These are phyloP conservation scores for Brachypterus glaber DNA, from an alignment of 2,888 invertebrate genomes.

Conservation along the genomic window DNA sequence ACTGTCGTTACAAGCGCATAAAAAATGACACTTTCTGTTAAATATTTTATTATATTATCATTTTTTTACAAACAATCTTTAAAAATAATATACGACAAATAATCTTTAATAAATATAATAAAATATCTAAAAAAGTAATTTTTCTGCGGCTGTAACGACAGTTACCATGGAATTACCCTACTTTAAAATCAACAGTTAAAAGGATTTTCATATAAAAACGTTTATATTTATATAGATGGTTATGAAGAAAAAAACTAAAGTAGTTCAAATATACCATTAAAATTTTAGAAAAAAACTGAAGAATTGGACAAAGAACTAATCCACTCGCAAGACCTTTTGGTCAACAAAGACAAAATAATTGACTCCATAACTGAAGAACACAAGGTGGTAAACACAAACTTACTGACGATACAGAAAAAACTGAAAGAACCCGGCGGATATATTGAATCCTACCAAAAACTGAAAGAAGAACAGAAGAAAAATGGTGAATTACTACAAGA, in stretches of 20 bases:
- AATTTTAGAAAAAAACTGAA: slow-evolving; percentile 29
- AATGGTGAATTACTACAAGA: slow-evolving; percentile 36
- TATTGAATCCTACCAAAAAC: slow-evolving; percentile 48
- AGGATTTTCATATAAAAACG: too few species aligned
- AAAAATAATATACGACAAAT: too few species aligned
- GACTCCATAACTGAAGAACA: slow-evolving; percentile 51
- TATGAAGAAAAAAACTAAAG: slow-evolving; percentile 17
- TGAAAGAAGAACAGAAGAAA: slow-evolving; percentile 46
- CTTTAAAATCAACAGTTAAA: too few species aligned
- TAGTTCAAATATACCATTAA: slow-evolving; percentile 19
- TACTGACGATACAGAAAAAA: slow-evolving; percentile 44
- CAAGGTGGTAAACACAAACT: slow-evolving; percentile 46
- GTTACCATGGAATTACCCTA: too few species aligned
- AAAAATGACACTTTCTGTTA: too few species aligned
- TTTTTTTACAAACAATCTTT: too few species aligned
- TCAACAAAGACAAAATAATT: slow-evolving; percentile 49
- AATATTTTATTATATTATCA: too few species aligned
- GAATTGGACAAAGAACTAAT: slow-evolving; percentile 46
- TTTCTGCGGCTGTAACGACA: too few species aligned
- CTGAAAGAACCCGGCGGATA: slow-evolving; percentile 46
- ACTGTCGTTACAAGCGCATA: too few species aligned
- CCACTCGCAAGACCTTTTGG: slow-evolving; percentile 47
- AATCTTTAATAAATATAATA: too few species aligned
- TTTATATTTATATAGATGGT: too few species aligned
- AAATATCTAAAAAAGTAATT: too few species aligned